These are phyloP conservation scores for Agrotis segetum DNA, from an alignment of 2,888 invertebrate species.

Conservation along the genomic window DNA sequence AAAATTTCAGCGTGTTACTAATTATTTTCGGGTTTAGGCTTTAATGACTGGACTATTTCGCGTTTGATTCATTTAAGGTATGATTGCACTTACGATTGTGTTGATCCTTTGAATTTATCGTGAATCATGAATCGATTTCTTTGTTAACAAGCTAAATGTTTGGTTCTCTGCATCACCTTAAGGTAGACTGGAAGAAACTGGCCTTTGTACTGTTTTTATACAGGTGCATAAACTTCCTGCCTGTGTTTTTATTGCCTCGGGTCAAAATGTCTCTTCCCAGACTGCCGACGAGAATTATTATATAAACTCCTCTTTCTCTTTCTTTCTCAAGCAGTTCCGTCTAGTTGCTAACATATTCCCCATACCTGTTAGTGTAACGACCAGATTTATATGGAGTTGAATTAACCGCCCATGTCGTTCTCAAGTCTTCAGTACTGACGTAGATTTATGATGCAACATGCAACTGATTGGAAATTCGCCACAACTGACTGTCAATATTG, in stretches of 20 bases:
- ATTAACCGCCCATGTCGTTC: conserved; percentile 72
- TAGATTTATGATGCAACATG: conserved; percentile 74
- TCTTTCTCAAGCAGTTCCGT: conserved; percentile 31
- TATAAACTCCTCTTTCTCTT: too few species aligned
- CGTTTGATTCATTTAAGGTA: background rate
- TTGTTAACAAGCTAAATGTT: too few species aligned
- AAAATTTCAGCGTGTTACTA: too few species aligned
- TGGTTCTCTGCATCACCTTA: too few species aligned
- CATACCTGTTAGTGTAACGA: conserved; percentile 65
- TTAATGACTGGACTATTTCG: too few species aligned
- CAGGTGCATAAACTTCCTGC: too few species aligned
- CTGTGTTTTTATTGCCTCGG: too few species aligned
- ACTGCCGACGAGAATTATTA: too few species aligned
- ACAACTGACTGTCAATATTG: conserved; percentile 63
- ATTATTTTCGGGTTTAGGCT: too few species aligned
- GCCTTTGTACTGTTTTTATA: too few species aligned
- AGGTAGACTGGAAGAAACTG: too few species aligned
- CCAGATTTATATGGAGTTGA: conserved; percentile 67
- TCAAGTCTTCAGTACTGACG: conserved; percentile 63
- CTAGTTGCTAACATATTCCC: conserved; percentile 37
- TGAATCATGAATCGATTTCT: background rate
- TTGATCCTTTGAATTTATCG: background rate
- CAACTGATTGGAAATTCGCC: conserved; percentile 74
- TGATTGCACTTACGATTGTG: background rate
- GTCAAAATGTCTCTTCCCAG: too few species aligned